These are phyloP conservation scores for Stegodyphus dumicola DNA, from an alignment of 1,140 invertebrate genomes.

Conservation along the genomic window DNA sequence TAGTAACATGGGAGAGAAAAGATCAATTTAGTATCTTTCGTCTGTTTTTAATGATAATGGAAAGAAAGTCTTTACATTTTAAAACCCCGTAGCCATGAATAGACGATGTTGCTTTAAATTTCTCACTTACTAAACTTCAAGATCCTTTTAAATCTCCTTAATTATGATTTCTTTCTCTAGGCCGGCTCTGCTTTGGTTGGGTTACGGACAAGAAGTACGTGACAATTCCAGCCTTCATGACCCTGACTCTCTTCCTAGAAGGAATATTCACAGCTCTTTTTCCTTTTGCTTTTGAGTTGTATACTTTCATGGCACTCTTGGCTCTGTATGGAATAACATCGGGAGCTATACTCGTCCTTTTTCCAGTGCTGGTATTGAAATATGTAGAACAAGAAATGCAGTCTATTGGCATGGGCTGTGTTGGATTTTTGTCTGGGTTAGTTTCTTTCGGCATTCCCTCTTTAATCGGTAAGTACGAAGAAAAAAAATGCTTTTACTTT, in stretches of 20 bases:
- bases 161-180: neutral
- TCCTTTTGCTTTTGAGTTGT: conserved; percentile 6
- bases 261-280: conserved; percentile 30
- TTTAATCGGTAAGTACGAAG: too few species aligned
- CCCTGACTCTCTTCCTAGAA: conserved; percentile 9
- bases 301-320: conserved; percentile 10
- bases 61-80: too few species aligned
- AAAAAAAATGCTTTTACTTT: too few species aligned
- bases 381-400: conserved; percentile 41
- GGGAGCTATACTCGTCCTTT: conserved; percentile 46
- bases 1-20: too few species aligned
- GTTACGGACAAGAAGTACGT: conserved; percentile 27
- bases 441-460: too few species aligned
- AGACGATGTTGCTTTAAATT: too few species aligned
- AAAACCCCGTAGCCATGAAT: too few species aligned
- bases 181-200: conserved; percentile 51
- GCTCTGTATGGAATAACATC: conserved; percentile 28
- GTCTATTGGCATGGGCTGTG: too few species aligned
- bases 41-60: too few species aligned
- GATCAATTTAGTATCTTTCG: too few species aligned
- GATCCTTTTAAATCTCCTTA: too few species aligned
- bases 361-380: conserved; percentile 62
- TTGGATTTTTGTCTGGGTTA: too few species aligned
- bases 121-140: neutral
- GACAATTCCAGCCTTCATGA: conserved; percentile 42